Conservation (phyloP, 2,113 vertebrate species). For the Aythya baeri region DNA sequence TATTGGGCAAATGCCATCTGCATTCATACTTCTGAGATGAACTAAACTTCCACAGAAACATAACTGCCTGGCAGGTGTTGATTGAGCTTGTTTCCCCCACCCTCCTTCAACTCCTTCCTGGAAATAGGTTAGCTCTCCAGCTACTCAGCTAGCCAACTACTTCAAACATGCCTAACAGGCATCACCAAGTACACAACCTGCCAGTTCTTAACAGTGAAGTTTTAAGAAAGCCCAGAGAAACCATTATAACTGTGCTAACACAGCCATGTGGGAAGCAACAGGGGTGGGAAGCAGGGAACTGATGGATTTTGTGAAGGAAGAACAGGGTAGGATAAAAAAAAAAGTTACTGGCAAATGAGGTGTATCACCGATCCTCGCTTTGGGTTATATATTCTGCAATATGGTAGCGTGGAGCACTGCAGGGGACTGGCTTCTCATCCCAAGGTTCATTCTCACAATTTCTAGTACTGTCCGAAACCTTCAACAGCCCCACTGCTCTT, state of each 20-base stretch:
- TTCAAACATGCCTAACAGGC: background rate
- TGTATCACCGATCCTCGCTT: background rate
- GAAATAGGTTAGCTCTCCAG: background rate
- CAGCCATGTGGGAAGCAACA: background rate
- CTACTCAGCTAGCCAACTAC: background rate
- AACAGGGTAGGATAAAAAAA: background rate
- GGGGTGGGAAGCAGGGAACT: background rate
- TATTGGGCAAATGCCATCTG: background rate
- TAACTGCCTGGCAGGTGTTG: background rate
- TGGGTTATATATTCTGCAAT: background rate
- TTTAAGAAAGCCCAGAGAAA: background rate
- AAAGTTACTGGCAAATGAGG: background rate
- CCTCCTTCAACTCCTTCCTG: background rate
- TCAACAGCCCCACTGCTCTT: background rate
- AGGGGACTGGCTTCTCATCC: background rate
- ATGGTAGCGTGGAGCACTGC: background rate
- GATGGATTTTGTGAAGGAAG: background rate
- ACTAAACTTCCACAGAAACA: background rate
- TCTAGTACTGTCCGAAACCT: background rate
- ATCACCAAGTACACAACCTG: background rate
- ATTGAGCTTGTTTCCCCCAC: background rate
- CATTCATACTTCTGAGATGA: background rate
- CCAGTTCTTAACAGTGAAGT: background rate
- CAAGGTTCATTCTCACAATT: background rate
- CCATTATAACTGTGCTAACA: accelerated